Evolutionary conservation across 1,140 invertebrate genomes (phyloP), one percentile per base, ranked within the genome.

Genomic region (Tachypleus tridentatus): DNA sequence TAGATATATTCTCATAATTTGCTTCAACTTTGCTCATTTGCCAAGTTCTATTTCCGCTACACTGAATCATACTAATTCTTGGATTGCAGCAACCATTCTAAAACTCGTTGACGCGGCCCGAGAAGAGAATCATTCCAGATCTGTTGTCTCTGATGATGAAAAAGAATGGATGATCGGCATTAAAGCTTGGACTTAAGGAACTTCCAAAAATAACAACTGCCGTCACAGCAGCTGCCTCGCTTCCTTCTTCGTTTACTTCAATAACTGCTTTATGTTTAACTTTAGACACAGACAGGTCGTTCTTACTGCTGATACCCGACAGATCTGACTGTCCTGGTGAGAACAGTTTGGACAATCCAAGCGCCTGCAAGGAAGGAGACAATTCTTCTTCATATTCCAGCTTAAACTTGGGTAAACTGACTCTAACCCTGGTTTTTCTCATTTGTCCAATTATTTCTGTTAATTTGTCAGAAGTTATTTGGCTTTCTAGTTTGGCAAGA

Each of bases 161-260:
- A 7, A 54, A 54, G 53, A 54, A 54, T 8, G 53, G 53, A 54
- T 54, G 53, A 29, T 29, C 29, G 29, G 29, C 29, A 29, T 29
- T 29, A 29, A 29, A 29, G 7, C 2, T 54, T 7, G n/a, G 7
- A 8, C 53, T 54, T n/a, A 54, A 8, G n/a, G n/a, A 54, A n/a
- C 53, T 2, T 8, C 7, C 53, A 54, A 54, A 8, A n/a, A 64
- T 56, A 4, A 64, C 58, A 57, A 83, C 77, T 0, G 77, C 72
- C 0, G 85, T 86, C 0, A 82, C 80, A 3, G 86, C 85, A 0
- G 85, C 84, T 3, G 84, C 85, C 71, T 85, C 84, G 0, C 87
- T 88, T n/a, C 87, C 87, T 53, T 79, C 80, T 73, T 89, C 87
- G 10, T 84, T 84, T 3, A 91, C 75, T 60, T 82, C 81, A 6